Base-by-base conservation (phyloP, 2,113 vertebrate species). In the Corythaixoides concolor region DNA sequence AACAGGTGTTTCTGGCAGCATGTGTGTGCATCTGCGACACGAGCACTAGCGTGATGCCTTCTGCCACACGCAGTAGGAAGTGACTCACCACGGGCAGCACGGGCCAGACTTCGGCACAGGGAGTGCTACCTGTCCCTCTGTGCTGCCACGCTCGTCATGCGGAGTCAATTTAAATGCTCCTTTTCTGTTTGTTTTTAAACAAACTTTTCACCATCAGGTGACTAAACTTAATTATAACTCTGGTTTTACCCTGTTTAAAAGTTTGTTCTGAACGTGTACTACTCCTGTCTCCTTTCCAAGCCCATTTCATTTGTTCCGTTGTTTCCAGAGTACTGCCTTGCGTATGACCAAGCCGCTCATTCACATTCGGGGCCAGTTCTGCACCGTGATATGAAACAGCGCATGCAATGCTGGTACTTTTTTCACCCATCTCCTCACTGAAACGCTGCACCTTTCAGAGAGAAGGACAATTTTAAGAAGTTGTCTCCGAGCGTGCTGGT, bases 381-480 rank as follows among this genome's bases (percentile, higher is more conserved):
- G 27, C 37, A 1, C 30, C 1, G 8, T 0, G 1, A 6, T 3
- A 11, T 0, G 9, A 20, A 27, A 45, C 15, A 2, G 4, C 49
- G 4, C 0, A 1, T 21, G 4, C 21, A 3, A 3, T 8, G 21
- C 18, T 8, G 11, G 11, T 7, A 22, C 3, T 2, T 9, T 32
- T 18, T 39, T 23, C 2, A 30, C 58, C 15, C 43, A 12, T 20
- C 19, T 8, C 20, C 68, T 26, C 62, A 2, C 6, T 4, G 33
- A 27, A 24, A 9, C 3, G 30, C 9, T 12, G 26, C 20, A 60
- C 49, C 52, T 49, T 15, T 18, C 17, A 2, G 28, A 22, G 5
- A 72, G 28, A 3, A 22, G 15, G 33, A 3, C 5, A 8, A 33
- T 26, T 39, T 14, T 33, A 28, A 39, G 15, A 9, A 12, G 7